These are phyloP conservation scores for Progne subis DNA, from an alignment of 2,113 vertebrate species.

Conservation along the genomic window DNA sequence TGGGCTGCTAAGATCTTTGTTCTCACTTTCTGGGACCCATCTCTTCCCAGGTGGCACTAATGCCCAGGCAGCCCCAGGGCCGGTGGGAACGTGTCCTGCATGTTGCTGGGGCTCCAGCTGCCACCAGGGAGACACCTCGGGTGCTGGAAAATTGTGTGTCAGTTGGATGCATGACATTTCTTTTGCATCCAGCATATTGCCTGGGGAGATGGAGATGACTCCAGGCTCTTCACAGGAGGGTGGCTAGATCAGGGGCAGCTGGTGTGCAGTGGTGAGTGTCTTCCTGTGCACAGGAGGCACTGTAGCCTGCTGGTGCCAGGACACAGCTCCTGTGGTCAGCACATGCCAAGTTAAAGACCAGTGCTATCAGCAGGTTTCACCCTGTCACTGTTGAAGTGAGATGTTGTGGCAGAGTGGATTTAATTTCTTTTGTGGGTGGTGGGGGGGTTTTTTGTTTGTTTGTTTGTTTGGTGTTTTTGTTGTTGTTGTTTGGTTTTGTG, in stretches of 20 bases:
- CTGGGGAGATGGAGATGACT: neutral
- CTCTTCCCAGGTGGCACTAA: accelerated
- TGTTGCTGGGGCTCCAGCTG: neutral
- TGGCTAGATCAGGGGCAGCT: neutral
- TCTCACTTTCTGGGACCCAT: neutral
- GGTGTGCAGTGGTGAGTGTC: accelerated
- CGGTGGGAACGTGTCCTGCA: accelerated
- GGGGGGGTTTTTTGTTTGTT: no score
- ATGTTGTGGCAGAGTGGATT: neutral
- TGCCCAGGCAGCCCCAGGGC: accelerated
- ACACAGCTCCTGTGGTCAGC: neutral
- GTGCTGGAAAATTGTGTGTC: accelerated
- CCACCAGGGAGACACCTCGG: no score
- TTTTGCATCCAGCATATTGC: accelerated
- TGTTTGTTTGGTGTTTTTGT: no score
- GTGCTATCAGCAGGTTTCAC: neutral
- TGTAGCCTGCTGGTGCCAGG: neutral
- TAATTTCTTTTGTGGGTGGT: neutral
- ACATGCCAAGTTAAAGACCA: neutral
- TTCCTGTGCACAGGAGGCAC: neutral
- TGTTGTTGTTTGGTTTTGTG: no score
- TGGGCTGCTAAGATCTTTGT: neutral
- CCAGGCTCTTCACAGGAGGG: neutral
- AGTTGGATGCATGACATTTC: accelerated
- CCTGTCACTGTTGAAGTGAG: neutral